Base-by-base conservation (phyloP, 2,888 invertebrate species). In the Saturnia japonica region DNA sequence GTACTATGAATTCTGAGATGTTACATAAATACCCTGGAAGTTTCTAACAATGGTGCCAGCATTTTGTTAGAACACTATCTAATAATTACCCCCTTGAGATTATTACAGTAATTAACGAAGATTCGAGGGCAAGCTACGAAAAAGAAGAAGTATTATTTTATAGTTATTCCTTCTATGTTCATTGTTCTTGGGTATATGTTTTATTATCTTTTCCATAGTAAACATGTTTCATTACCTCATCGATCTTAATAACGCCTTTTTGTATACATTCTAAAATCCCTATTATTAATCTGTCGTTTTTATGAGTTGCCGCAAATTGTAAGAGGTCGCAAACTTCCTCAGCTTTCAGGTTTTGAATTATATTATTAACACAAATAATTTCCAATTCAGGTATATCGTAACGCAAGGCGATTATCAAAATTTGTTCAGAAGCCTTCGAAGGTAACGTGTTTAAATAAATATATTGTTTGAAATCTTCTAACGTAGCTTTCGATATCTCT, bases 301-400 rank as follows among this genome's bases (percentile, higher is more conserved):
- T 83, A 62, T 88, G 80, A 73, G 82, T 84, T 0, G 80, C 80
- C 1, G 88, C 84, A 66, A 89, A 88, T 70, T 87, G 84, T 3
- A 88, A 75, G 40, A 86, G 70, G 0, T 86, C 82, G 9, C 60
- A 12, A 9, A 28, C 0, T 6, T 28, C 25, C 22, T 60, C 25
- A 60, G 25, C 60, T 9, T 28, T 60, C 22, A 60, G 22, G 14
- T 14, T 14, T 28, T 60, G 2, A 25, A 85, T 79, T n/a, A 89
- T 62, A 57, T 81, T 81, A 66, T 83, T 78, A 9, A 87, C 82
- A 72, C 89, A 88, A 68, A 77, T 82, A 74, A 80, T 80, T 71
- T 88, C 87, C 54, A 89, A 76, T 54, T 85, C 86, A 9, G 84
- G 83, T 80, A 89, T 88, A 77, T 87, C 85, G 70, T 88, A 89